phyloP scores from a whole-genome alignment of 2,797 vertebrate species.

The Diplodus puntazzo region DNA sequence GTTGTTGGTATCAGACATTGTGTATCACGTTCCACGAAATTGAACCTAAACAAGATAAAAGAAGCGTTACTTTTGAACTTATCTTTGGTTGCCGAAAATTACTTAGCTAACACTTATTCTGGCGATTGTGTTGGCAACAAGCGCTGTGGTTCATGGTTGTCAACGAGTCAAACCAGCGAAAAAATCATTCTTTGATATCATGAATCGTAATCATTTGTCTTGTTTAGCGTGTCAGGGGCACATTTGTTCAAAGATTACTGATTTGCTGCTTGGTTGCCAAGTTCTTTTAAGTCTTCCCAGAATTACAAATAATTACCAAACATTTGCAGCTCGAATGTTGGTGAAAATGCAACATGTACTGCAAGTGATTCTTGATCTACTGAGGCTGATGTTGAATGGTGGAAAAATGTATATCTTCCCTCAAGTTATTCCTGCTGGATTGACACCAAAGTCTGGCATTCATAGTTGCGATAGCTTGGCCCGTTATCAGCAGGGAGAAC shows the following conservation, averaged over 20 bases:
- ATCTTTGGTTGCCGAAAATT: too few species aligned
- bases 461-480: slow-evolving; percentile 1
- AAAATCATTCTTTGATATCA: background rate
- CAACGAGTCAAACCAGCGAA: background rate
- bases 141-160: background rate
- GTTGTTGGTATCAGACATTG: too few species aligned
- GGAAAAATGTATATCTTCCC: slow-evolving; percentile 3
- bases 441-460: slow-evolving; percentile 45
- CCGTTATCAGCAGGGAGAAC: slow-evolving; percentile 22
- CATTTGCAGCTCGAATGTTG: slow-evolving; percentile 8
- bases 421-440: slow-evolving; percentile 51
- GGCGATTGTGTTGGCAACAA: too few species aligned
- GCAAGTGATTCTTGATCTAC: slow-evolving; percentile 29
- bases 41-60: too few species aligned
- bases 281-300: background rate
- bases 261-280: background rate
- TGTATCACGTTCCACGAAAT: too few species aligned
- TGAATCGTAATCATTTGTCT: background rate
- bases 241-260: background rate
- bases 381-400: background rate
- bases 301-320: background rate
- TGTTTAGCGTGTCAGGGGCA: background rate
- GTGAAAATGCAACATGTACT: slow-evolving; percentile 7
- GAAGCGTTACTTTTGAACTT: too few species aligned
- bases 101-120: too few species aligned